Evolutionary conservation across 2,113 vertebrate species (phyloP).

Genomic region (Capra hircus): DNA sequence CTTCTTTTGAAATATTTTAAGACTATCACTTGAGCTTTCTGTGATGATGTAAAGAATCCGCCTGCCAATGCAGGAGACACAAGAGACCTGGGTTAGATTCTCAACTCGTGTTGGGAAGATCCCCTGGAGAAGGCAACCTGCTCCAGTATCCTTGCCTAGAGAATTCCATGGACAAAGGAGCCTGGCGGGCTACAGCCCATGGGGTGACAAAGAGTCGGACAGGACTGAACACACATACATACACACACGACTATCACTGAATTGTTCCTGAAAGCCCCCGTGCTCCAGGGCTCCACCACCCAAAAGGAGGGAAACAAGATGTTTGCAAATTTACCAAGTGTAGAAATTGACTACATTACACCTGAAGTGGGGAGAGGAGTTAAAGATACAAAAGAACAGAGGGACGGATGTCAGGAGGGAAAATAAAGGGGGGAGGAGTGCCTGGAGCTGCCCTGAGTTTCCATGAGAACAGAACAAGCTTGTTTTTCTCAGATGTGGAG

Average conservation of each 20-base stretch:
- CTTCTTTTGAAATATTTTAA: neutral
- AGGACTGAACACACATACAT: neutral
- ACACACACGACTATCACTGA: neutral
- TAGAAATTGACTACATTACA: neutral
- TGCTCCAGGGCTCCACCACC: neutral
- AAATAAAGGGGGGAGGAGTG: rapidly evolving
- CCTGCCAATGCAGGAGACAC: neutral
- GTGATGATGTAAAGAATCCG: neutral
- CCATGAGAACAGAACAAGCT: neutral
- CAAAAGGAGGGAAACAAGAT: neutral
- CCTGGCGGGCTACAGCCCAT: neutral
- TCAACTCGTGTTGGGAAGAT: neutral
- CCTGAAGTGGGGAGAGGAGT: neutral
- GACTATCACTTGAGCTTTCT: neutral
- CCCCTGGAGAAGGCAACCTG: neutral
- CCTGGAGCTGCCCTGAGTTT: neutral
- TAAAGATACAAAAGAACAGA: neutral
- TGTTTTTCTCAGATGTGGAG: neutral
- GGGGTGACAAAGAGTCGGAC: neutral
- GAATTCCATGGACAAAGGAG: neutral
- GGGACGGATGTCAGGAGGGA: neutral
- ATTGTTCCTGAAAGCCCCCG: neutral
- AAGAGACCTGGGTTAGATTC: neutral
- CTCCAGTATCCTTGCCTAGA: neutral
- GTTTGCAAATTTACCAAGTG: neutral